A percentile compares a stretch with the other conserved stretches of the same genome.
Evolutionary conservation across 1,140 invertebrate genomes (phyloP).

Genomic region (Dinothrombium tinctorium): DNA sequence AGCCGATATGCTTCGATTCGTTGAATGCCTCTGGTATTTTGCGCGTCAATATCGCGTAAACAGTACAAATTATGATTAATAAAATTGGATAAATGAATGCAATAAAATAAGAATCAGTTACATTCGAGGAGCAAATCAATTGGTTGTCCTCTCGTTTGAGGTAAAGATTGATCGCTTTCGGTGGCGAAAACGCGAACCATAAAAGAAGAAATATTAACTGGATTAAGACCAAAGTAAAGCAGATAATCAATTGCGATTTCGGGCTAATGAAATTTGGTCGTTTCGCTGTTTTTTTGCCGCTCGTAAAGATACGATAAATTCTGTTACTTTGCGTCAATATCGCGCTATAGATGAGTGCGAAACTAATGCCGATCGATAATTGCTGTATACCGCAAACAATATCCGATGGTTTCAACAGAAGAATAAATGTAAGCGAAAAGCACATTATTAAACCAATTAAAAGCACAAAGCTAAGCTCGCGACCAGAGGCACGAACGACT

Average conservation of each 20-base stretch:
- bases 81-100: slow-evolving; percentile 70
- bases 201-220: slow-evolving; percentile 61
- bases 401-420: slow-evolving; percentile 35
- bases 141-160: slow-evolving; percentile 66
- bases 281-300: slow-evolving; percentile 59
- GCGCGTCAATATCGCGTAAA: slow-evolving; percentile 65
- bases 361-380: slow-evolving; percentile 50
- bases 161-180: slow-evolving; percentile 58
- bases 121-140: slow-evolving; percentile 59
- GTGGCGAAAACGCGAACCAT: slow-evolving; percentile 64
- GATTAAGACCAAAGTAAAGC: slow-evolving; percentile 46
- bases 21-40: slow-evolving; percentile 89
- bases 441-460: slow-evolving; percentile 63
- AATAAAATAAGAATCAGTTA: slow-evolving; percentile 39
- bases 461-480: slow-evolving; percentile 65
- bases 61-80: slow-evolving; percentile 59
- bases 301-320: slow-evolving; percentile 70
- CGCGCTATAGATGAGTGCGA: slow-evolving; percentile 71
- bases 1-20: slow-evolving; percentile 75
- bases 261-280: slow-evolving; percentile 77
- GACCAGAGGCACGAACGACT: slow-evolving; percentile 63
- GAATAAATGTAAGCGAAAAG: slow-evolving; percentile 59
- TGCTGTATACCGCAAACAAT: slow-evolving; percentile 24
- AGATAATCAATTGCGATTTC: slow-evolving; percentile 73
- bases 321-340: slow-evolving; percentile 74